phyloP scores from a whole-genome alignment of 2,113 vertebrate species.

The Crotalus viridis region DNA sequence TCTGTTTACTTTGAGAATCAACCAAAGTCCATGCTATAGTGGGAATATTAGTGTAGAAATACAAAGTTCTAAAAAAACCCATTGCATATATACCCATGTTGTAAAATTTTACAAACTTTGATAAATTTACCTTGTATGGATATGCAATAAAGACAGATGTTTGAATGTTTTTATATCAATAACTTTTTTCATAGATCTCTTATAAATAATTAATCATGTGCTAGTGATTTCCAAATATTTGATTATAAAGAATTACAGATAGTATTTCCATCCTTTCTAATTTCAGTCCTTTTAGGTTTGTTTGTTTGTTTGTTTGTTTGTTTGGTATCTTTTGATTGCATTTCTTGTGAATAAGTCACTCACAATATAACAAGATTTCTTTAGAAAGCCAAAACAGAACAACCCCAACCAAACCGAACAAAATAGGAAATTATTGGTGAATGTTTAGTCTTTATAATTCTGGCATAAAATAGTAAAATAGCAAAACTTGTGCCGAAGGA shows the following conservation, averaged over 20 bases:
- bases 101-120: neutral
- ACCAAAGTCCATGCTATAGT: neutral
- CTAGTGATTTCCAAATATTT: neutral
- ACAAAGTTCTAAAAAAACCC: neutral
- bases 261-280: neutral
- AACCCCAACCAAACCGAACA: accelerated
- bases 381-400: neutral
- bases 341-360: neutral
- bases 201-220: neutral
- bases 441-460: neutral
- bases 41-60: neutral
- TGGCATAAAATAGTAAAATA: neutral
- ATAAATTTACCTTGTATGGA: neutral
- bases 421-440: neutral
- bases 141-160: neutral
- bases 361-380: neutral
- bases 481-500: too few relatives aligned
- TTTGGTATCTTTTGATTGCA: neutral
- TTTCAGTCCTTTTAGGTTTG: neutral
- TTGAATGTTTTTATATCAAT: neutral
- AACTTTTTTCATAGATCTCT: neutral
- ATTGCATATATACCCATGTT: neutral
- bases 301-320: neutral
- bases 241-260: neutral
- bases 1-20: neutral